Conservation (phyloP, 2,888 invertebrate genomes). For the Bombylius discolor region DNA sequence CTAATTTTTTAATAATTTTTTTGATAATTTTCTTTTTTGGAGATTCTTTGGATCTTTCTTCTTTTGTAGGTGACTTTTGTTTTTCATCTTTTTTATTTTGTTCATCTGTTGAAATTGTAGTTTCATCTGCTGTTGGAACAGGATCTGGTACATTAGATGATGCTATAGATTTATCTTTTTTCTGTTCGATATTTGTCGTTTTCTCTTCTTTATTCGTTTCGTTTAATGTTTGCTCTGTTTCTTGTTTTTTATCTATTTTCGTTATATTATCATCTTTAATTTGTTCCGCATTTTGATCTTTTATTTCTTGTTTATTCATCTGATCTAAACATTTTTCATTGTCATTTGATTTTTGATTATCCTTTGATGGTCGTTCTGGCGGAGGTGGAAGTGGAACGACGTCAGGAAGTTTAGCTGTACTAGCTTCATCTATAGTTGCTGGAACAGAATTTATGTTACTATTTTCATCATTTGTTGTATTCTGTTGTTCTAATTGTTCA, state of each 20-base stretch:
- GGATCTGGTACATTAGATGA: background rate
- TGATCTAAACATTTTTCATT: too few relatives aligned
- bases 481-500: background rate
- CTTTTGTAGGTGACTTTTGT: background rate
- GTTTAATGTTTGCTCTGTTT: background rate
- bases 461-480: background rate
- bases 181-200: background rate
- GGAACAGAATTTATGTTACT: background rate
- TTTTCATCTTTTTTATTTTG: background rate
- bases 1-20: background rate
- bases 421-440: background rate
- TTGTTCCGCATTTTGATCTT: background rate
- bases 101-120: background rate
- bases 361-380: background rate
- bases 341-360: background rate
- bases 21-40: background rate
- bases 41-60: background rate
- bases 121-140: background rate
- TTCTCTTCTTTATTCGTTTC: background rate
- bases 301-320: too few relatives aligned
- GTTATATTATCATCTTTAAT: too few relatives aligned
- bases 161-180: background rate
- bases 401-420: background rate
- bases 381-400: constrained; percentile 7
- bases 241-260: too few relatives aligned